phyloP scores from a whole-genome alignment of 2,113 vertebrate species.

The Pristiophorus japonicus region DNA sequence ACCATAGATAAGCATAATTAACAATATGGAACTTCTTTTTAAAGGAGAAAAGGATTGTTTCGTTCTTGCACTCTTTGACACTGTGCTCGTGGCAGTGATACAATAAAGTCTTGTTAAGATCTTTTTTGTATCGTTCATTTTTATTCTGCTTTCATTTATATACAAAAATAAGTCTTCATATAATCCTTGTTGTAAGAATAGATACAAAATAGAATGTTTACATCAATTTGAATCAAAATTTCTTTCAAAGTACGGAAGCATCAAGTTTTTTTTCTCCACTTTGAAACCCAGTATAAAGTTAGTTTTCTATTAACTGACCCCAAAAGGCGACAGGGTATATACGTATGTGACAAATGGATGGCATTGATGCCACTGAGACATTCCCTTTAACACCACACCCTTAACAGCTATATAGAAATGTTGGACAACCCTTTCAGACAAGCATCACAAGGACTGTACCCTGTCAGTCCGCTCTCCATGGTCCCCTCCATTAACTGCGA shows the following conservation, averaged over 20 bases:
- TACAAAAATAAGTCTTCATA: conserved; percentile 81
- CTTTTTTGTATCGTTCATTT: conserved; percentile 39
- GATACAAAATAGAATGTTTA: conserved; percentile 47
- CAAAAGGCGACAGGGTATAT: conserved; percentile 19
- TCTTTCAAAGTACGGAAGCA: conserved; percentile 43
- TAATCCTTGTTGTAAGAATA: conserved; percentile 55
- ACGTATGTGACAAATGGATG: conserved; percentile 20
- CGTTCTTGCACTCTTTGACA: conserved; percentile 39
- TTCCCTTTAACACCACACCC: conserved; percentile 35
- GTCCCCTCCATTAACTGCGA: conserved; percentile 3
- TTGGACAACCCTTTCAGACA: not conserved
- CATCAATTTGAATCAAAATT: conserved; percentile 39
- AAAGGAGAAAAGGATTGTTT: conserved; percentile 39
- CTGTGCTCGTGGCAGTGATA: conserved; percentile 57
- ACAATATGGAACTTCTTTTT: conserved; percentile 47
- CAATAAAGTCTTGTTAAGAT: conserved; percentile 48
- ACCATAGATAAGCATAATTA: conserved; percentile 42
- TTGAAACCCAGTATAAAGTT: conserved; percentile 20
- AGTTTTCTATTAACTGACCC: conserved; percentile 7
- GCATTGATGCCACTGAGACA: not conserved
- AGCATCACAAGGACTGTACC: not conserved
- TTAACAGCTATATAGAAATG: conserved; percentile 32
- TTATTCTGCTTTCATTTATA: conserved; percentile 49
- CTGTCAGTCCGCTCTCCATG: conserved; percentile 28
- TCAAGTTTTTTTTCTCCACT: conserved; percentile 40